phyloP scores from a whole-genome alignment of 1,140 invertebrate species.

The Akabosia matsudoensis region DNA sequence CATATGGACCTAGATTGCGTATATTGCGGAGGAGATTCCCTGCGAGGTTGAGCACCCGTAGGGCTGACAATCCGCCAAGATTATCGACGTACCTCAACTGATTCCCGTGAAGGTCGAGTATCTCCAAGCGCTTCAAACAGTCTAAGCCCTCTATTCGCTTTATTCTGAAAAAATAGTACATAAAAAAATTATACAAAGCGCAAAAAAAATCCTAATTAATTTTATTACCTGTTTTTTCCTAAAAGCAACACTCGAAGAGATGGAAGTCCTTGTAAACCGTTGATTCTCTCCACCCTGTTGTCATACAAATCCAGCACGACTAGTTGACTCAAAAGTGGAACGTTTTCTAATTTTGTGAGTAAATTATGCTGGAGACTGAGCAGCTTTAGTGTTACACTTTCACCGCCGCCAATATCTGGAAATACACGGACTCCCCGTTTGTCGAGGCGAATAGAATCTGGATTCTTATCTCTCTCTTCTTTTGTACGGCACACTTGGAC shows the following conservation, averaged over 20 bases:
- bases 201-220: neutral
- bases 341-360: conserved; percentile 69
- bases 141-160: conserved; percentile 72
- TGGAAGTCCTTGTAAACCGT: conserved; percentile 64
- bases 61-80: conserved; percentile 60
- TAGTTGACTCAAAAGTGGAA: conserved; percentile 64
- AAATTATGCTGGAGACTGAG: conserved; percentile 88
- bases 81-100: conserved; percentile 68
- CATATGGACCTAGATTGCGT: conserved; percentile 66
- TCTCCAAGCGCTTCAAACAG: conserved; percentile 67
- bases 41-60: conserved; percentile 80
- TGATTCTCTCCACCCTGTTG: conserved; percentile 84
- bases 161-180: conserved; percentile 63
- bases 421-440: conserved; percentile 68
- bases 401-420: conserved; percentile 73
- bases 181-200: neutral
- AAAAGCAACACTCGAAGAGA: conserved; percentile 79
- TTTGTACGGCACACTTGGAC: conserved; percentile 63
- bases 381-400: conserved; percentile 58
- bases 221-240: conserved; percentile 73
- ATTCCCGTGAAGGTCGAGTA: conserved; percentile 88
- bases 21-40: conserved; percentile 79
- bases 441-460: conserved; percentile 73
- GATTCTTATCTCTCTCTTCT: conserved; percentile 68
- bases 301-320: conserved; percentile 91